Evolutionary conservation across 2,888 invertebrate genomes (phyloP).

Genomic region (Erebia aethiops): DNA sequence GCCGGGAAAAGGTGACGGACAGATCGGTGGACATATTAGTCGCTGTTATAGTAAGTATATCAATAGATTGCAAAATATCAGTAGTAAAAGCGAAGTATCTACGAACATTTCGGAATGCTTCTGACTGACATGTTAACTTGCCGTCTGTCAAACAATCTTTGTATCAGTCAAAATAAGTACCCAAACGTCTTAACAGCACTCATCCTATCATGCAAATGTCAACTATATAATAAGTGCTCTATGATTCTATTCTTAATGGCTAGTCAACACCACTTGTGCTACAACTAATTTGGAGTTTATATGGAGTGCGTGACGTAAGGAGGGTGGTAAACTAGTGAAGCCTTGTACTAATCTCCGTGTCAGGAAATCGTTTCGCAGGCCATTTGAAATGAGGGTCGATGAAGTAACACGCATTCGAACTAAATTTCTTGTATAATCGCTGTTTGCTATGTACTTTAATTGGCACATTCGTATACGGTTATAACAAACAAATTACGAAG

Average conservation of each 20-base stretch:
- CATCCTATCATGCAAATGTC: constrained; percentile 47
- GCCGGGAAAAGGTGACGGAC: too few species aligned
- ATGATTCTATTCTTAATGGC: constrained; percentile 38
- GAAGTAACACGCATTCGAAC: constrained; percentile 77
- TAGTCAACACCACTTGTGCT: constrained; percentile 61
- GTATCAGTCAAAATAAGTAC: constrained; percentile 55
- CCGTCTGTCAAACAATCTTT: constrained; percentile 79
- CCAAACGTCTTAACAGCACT: constrained; percentile 1
- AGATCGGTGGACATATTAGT: too few species aligned
- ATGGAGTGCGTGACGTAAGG: constrained; percentile 81
- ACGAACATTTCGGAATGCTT: constrained; percentile 58
- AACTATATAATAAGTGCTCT: constrained; percentile 51
- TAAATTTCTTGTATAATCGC: constrained; percentile 74
- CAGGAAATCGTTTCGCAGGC: constrained; percentile 83
- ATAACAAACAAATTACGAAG: constrained; percentile 11
- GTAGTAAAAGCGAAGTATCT: not conserved
- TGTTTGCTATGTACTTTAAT: constrained; percentile 63
- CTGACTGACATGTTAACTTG: constrained; percentile 82
- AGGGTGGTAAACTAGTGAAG: constrained; percentile 80
- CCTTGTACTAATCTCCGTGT: constrained; percentile 83
- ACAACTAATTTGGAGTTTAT: constrained; percentile 55
- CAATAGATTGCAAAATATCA: not conserved
- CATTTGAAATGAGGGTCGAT: constrained; percentile 79
- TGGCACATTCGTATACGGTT: constrained; percentile 50
- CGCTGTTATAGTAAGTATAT: too few species aligned